A percentile compares a stretch with the other conserved stretches of the same genome.
Conservation (phyloP, 2,113 vertebrate species). For the Shinisaurus crocodilurus region DNA sequence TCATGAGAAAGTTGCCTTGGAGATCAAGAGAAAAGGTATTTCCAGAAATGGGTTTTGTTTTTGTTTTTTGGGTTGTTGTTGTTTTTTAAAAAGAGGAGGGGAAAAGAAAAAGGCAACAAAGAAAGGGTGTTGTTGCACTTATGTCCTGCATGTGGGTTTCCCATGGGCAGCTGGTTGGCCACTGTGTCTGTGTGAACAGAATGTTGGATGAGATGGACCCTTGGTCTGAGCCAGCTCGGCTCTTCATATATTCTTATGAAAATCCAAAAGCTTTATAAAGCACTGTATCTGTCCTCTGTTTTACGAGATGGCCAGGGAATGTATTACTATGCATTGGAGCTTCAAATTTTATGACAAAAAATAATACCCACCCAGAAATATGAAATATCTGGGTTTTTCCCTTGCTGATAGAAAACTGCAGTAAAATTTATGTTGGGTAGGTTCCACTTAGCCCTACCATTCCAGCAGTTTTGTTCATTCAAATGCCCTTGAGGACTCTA, state of each 20-base stretch:
- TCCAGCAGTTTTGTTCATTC: not conserved
- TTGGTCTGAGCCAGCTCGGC: too few species aligned
- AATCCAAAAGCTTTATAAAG: slow-evolving; percentile 64
- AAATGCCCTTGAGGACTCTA: not conserved
- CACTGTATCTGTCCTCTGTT: slow-evolving; percentile 66
- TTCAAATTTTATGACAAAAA: slow-evolving; percentile 27
- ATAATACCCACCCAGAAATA: not conserved
- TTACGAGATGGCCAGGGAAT: slow-evolving; percentile 58
- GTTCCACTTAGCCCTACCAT: not conserved
- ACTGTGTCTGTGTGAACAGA: too few species aligned
- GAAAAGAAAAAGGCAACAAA: slow-evolving; percentile 46
- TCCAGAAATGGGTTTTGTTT: slow-evolving; percentile 38
- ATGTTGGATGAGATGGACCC: too few species aligned
- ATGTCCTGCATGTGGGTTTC: too few species aligned
- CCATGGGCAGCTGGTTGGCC: too few species aligned
- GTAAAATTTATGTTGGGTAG: not conserved
- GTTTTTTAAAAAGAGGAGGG: too few species aligned
- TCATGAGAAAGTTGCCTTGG: slow-evolving; percentile 45
- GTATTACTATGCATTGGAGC: slow-evolving; percentile 15
- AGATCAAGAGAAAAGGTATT: slow-evolving; percentile 69
- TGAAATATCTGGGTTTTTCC: slow-evolving; percentile 24
- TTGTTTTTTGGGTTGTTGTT: too few species aligned
- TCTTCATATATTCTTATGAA: too few species aligned
- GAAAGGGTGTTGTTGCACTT: too few species aligned
- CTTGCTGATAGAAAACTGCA: not conserved